Base-by-base conservation (phyloP, 1,140 invertebrate species). In the Sycobia sp. region DNA sequence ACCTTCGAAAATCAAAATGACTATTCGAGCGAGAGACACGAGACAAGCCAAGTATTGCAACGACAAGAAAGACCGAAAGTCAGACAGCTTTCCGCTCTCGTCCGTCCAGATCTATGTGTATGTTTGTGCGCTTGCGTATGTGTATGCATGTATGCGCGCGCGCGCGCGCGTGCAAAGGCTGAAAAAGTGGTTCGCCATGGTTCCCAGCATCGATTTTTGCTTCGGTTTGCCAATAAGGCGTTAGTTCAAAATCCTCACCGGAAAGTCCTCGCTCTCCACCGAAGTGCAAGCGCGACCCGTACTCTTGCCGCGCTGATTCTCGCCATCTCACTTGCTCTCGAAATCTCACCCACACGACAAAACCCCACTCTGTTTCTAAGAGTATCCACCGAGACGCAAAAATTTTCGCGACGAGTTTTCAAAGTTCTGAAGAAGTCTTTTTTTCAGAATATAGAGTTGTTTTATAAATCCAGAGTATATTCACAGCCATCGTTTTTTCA, bases 171-270 rank as follows among this genome's bases (percentile, higher is more conserved):
- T 43, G 32, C 7, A 20, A 3, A 1, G n/a, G 20, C 7, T 14
- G 13, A 14, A 53, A 34, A 20, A 38, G 34, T 36, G 65, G 66
- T 39, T 51, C 65, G 54, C 57, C 69, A 66, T 44, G 67, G 65
- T n/a, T n/a, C 65, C 62, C 36, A 22, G 63, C 67, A 78, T 76
- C 72, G 76, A 77, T 77, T 79, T 79, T 78, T 75, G 71, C 73
- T 69, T 76, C 76, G 69, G 69, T 70, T 76, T 71, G 55, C 72
- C 76, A 76, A 77, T 79, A 77, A 75, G 70, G 71, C 69, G 70
- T 69, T 67, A 74, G 71, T 76, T 69, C 69, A 68, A 73, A 78
- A 78, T 77, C 67, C 70, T 51, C 68, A 58, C 60, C 69, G 69
- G 70, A 67, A 71, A 73, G 69, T 61, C 70, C 55, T 38, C n/a